Conservation (phyloP, 2,888 invertebrate genomes). For the Noctuana brunneofusca region DNA sequence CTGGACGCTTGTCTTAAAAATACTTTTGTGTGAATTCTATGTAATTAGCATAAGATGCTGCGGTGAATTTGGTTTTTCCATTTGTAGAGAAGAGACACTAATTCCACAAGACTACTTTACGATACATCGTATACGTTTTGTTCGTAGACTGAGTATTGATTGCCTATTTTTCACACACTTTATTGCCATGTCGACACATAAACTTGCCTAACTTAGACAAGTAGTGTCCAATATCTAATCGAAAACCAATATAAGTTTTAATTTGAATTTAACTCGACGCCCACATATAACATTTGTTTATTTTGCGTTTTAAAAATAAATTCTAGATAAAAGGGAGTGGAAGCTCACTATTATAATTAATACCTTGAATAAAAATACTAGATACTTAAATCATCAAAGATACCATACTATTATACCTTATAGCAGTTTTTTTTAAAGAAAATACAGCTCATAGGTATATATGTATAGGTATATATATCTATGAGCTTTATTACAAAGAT, state of each 20-base stretch:
- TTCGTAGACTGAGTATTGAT: conserved; percentile 47
- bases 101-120: conserved; percentile 69
- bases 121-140: conserved; percentile 52
- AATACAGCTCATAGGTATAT: no score
- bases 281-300: neutral
- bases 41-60: conserved; percentile 70
- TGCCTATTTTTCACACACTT: conserved; percentile 62
- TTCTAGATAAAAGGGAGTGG: neutral
- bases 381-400: neutral
- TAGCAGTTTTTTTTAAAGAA: no score
- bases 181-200: conserved; percentile 64
- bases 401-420: no score
- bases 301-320: conserved; percentile 3
- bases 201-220: conserved; percentile 59
- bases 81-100: conserved; percentile 65
- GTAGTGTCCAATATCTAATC: conserved; percentile 57
- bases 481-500: no score
- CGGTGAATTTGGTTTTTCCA: conserved; percentile 62
- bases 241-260: conserved; percentile 51
- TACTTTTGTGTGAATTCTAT: conserved; percentile 49
- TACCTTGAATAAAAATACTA: neutral
- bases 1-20: conserved; percentile 49
- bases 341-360: neutral
- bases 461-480: no score
- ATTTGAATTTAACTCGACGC: conserved; percentile 28